Conservation (phyloP, 2,113 vertebrate species). For the Lophochroa leadbeateri region DNA sequence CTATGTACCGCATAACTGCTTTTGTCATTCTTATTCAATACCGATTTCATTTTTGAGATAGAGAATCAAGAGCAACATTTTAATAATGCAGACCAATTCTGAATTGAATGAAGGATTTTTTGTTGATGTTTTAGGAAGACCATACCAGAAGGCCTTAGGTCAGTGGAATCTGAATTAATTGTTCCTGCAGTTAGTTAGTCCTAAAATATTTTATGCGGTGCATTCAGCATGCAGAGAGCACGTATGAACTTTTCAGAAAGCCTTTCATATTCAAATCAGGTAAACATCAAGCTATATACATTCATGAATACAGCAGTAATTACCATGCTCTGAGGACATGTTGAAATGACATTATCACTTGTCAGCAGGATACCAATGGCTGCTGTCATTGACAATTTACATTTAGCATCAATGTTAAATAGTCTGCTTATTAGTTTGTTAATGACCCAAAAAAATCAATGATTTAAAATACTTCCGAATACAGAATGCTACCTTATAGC, state of each 20-base stretch:
- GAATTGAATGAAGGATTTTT: not conserved
- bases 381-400: conserved; percentile 54
- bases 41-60: not conserved
- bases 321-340: conserved; percentile 52
- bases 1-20: not conserved
- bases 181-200: conserved; percentile 30
- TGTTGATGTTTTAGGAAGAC: not conserved
- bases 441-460: conserved; percentile 29
- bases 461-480: conserved; percentile 36
- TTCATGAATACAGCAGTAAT: conserved; percentile 48
- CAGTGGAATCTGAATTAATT: conserved; percentile 42
- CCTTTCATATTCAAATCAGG: conserved; percentile 53
- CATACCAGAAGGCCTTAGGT: not conserved
- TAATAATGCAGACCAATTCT: not conserved
- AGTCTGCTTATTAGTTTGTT: conserved; percentile 39
- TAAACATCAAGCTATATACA: conserved; percentile 55
- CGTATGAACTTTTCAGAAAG: not conserved
- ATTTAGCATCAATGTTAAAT: conserved; percentile 57
- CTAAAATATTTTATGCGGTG: not conserved
- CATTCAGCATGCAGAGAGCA: not conserved
- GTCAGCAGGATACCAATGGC: conserved; percentile 41
- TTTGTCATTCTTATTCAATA: not conserved
- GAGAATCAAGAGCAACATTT: not conserved
- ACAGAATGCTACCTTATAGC: not conserved
- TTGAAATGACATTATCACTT: conserved; percentile 53